Conservation (phyloP, 1,140 invertebrate genomes). For the Drosophila funebris region DNA sequence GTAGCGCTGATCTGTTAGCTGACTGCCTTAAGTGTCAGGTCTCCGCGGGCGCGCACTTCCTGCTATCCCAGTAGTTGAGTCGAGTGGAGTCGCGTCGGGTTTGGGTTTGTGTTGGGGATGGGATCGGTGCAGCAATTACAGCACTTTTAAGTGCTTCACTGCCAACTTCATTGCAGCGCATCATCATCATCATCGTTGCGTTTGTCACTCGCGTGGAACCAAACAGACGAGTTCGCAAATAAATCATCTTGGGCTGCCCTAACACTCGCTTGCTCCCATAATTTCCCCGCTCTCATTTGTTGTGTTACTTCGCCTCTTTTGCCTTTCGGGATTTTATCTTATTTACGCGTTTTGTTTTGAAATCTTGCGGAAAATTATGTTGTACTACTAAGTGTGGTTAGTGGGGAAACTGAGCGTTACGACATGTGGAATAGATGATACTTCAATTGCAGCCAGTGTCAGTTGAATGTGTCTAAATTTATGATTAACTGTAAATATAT, state of each 20-base stretch:
- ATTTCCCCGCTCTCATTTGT: conserved; percentile 18
- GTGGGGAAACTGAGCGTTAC: conserved; percentile 24
- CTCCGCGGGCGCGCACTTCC: conserved; percentile 68
- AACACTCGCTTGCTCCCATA: conserved; percentile 2
- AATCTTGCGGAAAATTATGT: conserved; percentile 75
- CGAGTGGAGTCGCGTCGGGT: not conserved
- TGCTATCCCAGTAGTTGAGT: conserved; percentile 49
- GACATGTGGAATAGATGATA: conserved; percentile 5
- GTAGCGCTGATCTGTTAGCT: conserved; percentile 11
- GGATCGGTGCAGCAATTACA: conserved; percentile 62
- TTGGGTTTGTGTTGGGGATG: not conserved
- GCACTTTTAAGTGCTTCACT: conserved; percentile 78
- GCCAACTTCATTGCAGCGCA: conserved; percentile 78
- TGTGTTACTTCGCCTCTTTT: conserved; percentile 26
- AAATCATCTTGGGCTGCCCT: conserved; percentile 66
- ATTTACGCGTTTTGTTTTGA: conserved; percentile 56
- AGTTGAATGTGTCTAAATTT: not conserved
- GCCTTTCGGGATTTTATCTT: conserved; percentile 35
- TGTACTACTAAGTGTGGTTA: conserved; percentile 41
- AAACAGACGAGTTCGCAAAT: conserved; percentile 79
- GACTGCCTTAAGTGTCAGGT: conserved; percentile 51
- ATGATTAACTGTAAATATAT: too few relatives aligned
- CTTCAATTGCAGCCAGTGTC: conserved; percentile 8
- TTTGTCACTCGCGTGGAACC: conserved; percentile 79
- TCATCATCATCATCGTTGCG: conserved; percentile 73